A percentile compares a stretch with the other conserved stretches of the same genome.
phyloP scores from a whole-genome alignment of 2,113 vertebrate species.

The Octodon degus region DNA sequence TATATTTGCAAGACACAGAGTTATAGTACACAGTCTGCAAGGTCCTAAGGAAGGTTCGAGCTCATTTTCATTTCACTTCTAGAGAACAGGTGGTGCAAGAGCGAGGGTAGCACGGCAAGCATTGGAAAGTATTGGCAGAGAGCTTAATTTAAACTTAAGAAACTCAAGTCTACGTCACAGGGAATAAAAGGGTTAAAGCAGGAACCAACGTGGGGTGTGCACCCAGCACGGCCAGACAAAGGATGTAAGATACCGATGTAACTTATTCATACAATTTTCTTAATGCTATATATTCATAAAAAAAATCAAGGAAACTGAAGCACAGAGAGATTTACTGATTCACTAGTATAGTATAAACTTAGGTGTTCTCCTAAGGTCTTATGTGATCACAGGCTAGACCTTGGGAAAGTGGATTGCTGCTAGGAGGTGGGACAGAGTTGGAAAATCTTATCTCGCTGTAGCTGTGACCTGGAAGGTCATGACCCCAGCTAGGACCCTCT shows the following conservation, averaged over 20 bases:
- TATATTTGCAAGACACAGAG: background rate
- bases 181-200: background rate
- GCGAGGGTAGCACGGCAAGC: too few species aligned
- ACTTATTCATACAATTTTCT: constrained; percentile 15
- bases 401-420: background rate
- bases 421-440: background rate
- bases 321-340: background rate
- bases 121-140: background rate
- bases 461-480: background rate
- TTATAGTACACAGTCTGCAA: background rate
- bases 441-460: background rate
- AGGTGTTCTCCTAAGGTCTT: background rate
- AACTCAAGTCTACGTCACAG: background rate
- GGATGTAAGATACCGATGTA: background rate
- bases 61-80: background rate
- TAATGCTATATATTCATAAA: background rate
- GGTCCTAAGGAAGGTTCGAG: background rate
- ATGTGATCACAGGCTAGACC: background rate
- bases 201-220: background rate
- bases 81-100: background rate
- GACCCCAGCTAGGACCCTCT: background rate
- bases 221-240: background rate
- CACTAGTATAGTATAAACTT: background rate
- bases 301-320: background rate
- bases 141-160: background rate